Evolutionary conservation across 1,140 invertebrate genomes (phyloP), one percentile per base, ranked within the genome.

Genomic region (Diorhabda sublineata): DNA sequence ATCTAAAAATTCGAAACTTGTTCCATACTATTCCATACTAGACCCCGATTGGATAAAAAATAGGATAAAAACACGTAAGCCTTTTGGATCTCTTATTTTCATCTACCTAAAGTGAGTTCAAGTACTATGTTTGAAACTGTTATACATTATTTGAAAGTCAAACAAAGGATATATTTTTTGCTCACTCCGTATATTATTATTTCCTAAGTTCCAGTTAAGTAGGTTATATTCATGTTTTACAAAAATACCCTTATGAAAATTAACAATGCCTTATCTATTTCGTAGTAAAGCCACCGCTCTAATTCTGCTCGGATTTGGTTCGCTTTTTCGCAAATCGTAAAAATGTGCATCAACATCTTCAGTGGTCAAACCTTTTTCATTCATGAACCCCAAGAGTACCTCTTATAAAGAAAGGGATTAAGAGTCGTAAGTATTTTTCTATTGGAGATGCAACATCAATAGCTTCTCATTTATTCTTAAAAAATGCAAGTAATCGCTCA

Each of bases 271-370:
- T 2, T 52, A 52, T n/a, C 47, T 52, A 52, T n/a, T 52, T 52
- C 47, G 6, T 8, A 52, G 47, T 52, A 52, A 52, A 52, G n/a
- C 47, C 47, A n/a, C 47, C 47, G n/a, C 47, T 52, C 47, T 52
- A 52, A 52, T 52, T 52, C 47, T 52, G 6, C 4, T n/a, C 6
- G 47, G 47, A 52, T 52, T 52, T 52, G 47, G 47, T 2, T n/a
- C 47, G 6, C 67, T 74, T 74, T 72, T 71, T 68, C 67, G 64
- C 11, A 56, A 56, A 64, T 56, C 63, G 67, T 73, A 75, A 76
- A 77, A 77, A 77, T 76, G 76, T 77, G 76, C 76, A 77, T 77
- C 76, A 71, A 58, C 73, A 75, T 75, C 76, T 77, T 73, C 71
- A 77, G 73, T 64, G 72, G 73, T 66, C 71, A 73, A 71, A 71